Conservation (phyloP, 2,113 vertebrate species). For the cat (Felis catus) region DNA sequence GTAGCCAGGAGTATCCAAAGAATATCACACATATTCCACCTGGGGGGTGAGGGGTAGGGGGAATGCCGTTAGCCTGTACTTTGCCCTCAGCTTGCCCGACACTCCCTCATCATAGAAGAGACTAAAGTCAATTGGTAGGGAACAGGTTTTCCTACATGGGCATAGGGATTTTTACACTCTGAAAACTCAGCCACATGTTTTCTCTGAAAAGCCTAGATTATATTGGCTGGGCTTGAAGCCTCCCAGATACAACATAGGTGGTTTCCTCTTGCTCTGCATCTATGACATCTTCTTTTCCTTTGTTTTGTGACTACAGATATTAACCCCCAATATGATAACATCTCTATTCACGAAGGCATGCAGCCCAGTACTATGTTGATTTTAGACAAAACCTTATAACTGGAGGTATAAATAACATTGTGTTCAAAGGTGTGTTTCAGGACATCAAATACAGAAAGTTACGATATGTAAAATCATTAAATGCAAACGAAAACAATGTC, state of each 20-base stretch:
- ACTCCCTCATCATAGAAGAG: neutral
- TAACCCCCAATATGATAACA: neutral
- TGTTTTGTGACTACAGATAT: neutral
- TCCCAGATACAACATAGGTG: neutral
- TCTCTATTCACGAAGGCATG: neutral
- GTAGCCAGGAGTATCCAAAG: too few species aligned
- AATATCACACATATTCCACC: too few species aligned
- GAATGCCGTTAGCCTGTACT: too few species aligned
- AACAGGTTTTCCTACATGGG: neutral
- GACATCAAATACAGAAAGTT: neutral
- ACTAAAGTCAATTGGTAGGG: neutral
- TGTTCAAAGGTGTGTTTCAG: neutral
- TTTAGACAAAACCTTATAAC: neutral
- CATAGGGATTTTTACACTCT: neutral
- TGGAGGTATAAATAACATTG: neutral
- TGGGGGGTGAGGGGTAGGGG: too few species aligned
- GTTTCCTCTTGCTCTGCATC: neutral
- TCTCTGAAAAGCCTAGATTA: neutral
- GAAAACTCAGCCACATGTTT: neutral
- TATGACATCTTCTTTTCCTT: neutral
- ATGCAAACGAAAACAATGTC: conserved; percentile 14
- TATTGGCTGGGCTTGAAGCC: neutral
- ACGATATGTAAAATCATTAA: conserved; percentile 1
- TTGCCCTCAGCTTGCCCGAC: too few species aligned
- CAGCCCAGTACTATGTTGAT: neutral